phyloP scores from a whole-genome alignment of 2,113 vertebrate species.

The Phalacrocorax pelagicus region DNA sequence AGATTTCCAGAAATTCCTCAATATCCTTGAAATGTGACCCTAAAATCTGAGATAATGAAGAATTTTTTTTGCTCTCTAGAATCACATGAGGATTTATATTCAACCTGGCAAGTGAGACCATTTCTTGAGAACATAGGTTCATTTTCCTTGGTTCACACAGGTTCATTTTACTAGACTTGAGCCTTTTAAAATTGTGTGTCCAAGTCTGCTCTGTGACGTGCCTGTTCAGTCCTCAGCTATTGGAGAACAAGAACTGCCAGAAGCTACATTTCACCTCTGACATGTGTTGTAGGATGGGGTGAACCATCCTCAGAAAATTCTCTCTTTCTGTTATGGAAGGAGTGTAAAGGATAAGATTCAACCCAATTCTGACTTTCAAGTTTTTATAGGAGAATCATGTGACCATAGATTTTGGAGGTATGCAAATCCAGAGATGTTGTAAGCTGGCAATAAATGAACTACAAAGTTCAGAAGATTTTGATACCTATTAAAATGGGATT shows the following conservation, averaged over 20 bases:
- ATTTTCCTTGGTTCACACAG: neutral
- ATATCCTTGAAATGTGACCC: neutral
- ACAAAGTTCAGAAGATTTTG: neutral
- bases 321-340: neutral
- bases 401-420: neutral
- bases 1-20: neutral
- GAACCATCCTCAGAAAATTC: neutral
- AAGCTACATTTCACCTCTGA: neutral
- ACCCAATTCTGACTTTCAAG: neutral
- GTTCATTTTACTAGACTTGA: neutral
- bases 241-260: neutral
- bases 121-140: neutral
- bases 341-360: neutral
- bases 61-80: neutral
- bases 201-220: neutral
- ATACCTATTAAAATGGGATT: constrained; percentile 12
- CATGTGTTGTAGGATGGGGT: neutral
- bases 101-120: neutral
- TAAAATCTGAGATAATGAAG: neutral
- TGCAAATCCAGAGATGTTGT: neutral
- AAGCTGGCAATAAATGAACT: neutral
- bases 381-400: neutral
- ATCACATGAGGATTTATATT: neutral
- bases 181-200: neutral
- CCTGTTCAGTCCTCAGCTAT: neutral